Base-by-base conservation (phyloP, 92 coral and sea anemone species). In the Parazoanthus darwini region DNA sequence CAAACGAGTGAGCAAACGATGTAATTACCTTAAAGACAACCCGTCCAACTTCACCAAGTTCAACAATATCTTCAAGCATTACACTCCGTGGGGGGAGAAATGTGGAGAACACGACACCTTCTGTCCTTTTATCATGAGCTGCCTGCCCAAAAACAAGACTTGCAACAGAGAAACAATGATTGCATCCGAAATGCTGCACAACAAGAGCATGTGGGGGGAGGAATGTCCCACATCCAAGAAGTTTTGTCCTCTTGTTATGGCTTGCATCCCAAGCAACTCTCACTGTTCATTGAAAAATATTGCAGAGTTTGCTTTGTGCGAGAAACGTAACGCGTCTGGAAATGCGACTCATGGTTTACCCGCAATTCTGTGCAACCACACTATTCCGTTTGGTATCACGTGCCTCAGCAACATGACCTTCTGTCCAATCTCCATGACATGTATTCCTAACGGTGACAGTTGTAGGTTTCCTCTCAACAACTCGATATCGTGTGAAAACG, bases 211-310 rank as follows among this genome's bases (percentile, higher is more conserved):
- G 10, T 84, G 87, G 87, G 87, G 79, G 9, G 87, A 84, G 18
- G 78, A 33, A 3, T 84, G 87, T 26, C 70, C 87, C 26, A 79
- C 44, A 2, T 20, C 13, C 15, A 84, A 84, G 51, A 71, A 71
- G 67, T 84, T 84, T 22, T 84, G 87, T 33, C 87, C 87, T 13
- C 66, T 84, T 18, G 87, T 84, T 8, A 84, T 84, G 87, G 79
- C 87, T 70, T 84, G 87, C 9, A 84, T 84, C 29, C 16, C 70
- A 8, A 48, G 39, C 0, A 16, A 35, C 29, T 68, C 26, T 33
- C 67, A 18, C 7, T 84, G 87, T 36, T 84, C 87, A 6, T 37
- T 84, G 39, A 71, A 84, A 71, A 16, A 33, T 18, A 46, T 84
- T 0, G 37, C 78, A 18, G 51, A 70, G 6, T 29, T 16, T 84